These are phyloP conservation scores for Biston betularia DNA, from an alignment of 2,888 invertebrate genomes.

Conservation along the genomic window DNA sequence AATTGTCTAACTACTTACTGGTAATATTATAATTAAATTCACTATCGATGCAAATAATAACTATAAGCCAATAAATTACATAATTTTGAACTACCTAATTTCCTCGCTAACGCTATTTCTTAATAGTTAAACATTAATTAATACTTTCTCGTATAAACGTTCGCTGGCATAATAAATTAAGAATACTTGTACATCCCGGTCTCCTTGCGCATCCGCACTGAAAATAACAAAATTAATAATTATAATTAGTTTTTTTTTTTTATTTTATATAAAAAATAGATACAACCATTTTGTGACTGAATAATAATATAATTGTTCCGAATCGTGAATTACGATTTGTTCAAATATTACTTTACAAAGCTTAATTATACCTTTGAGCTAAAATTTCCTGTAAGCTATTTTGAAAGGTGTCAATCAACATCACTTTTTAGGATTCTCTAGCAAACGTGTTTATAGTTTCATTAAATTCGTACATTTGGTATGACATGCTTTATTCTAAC, in stretches of 20 bases:
- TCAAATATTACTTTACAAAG: constrained; percentile 22
- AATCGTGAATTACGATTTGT: constrained; percentile 25
- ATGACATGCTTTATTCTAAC: too few species aligned
- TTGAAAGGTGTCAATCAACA: constrained; percentile 26
- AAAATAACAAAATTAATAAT: constrained; percentile 52
- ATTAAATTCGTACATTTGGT: too few species aligned
- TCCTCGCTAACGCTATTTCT: constrained; percentile 24
- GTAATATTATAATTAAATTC: constrained; percentile 39
- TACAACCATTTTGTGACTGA: not conserved
- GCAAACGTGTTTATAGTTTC: too few species aligned
- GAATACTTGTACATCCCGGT: constrained; percentile 83
- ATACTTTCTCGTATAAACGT: constrained; percentile 50
- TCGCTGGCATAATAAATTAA: constrained; percentile 47
- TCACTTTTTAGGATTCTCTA: constrained; percentile 6
- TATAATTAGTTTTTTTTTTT: too few species aligned
- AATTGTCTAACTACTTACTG: constrained; percentile 45
- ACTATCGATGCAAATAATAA: constrained; percentile 36
- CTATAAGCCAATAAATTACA: constrained; percentile 36
- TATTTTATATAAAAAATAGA: constrained; percentile 10
- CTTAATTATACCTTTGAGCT: constrained; percentile 9
- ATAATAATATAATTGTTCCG: constrained; percentile 12
- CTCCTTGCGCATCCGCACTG: constrained; percentile 84
- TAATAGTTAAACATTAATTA: constrained; percentile 33
- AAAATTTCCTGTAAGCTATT: constrained; percentile 2
- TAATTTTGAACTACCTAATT: constrained; percentile 38